These are phyloP conservation scores for Colossoma macropomum DNA, from an alignment of 2,113 vertebrate species.

Conservation along the genomic window DNA sequence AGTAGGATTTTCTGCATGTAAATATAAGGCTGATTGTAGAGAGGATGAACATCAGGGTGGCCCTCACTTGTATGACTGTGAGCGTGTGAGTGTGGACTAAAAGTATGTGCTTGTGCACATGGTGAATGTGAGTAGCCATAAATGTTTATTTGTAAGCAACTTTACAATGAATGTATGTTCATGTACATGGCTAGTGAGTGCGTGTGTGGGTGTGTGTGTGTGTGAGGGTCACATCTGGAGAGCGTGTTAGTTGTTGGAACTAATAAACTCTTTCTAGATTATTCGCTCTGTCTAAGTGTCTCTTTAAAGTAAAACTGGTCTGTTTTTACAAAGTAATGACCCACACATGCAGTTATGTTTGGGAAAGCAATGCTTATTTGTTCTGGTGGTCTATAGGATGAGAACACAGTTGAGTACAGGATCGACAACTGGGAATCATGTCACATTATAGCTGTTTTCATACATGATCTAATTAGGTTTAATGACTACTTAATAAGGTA, in stretches of 20 bases:
- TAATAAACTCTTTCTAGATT: conserved; percentile 59
- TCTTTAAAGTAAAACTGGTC: neutral
- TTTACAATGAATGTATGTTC: conserved; percentile 46
- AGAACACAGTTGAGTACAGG: neutral
- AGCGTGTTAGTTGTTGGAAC: conserved; percentile 38
- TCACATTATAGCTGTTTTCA: neutral
- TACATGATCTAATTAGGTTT: neutral
- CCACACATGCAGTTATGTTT: neutral
- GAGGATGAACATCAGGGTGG: conserved; percentile 45
- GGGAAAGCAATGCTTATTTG: neutral
- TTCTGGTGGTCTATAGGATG: neutral
- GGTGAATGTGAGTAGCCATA: conserved; percentile 44
- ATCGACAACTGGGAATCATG: neutral
- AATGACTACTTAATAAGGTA: neutral
- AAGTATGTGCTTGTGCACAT: conserved; percentile 42
- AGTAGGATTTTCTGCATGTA: conserved; percentile 60
- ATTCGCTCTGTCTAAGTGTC: conserved; percentile 6
- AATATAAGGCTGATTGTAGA: conserved; percentile 49
- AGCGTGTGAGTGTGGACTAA: conserved; percentile 29
- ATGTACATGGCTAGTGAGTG: conserved; percentile 36
- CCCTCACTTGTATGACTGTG: conserved; percentile 32
- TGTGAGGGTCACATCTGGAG: conserved; percentile 36
- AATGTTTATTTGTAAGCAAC: conserved; percentile 52
- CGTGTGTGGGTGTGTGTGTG: neutral
- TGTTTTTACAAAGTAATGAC: neutral